Percentiles rank a stretch among this genome's conserved stretches.
phyloP scores from a whole-genome alignment of 2,888 invertebrate genomes.

The Mythimna vitellina region DNA sequence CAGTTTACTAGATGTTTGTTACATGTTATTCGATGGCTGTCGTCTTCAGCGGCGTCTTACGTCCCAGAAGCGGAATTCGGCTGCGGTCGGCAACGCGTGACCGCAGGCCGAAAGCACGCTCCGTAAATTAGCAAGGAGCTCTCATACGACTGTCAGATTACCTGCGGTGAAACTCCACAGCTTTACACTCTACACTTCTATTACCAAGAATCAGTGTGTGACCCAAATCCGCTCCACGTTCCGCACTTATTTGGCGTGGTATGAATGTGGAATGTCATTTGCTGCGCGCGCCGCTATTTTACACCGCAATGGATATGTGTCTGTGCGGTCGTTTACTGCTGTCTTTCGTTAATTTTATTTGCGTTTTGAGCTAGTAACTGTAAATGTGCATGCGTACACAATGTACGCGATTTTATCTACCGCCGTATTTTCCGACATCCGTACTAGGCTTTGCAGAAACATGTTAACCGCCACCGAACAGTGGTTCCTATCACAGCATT shows the following conservation, averaged over 20 bases:
- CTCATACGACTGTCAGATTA: slow-evolving; percentile 81
- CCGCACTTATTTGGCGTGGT: slow-evolving; percentile 81
- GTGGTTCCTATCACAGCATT: slow-evolving; percentile 74
- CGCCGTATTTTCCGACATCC: slow-evolving; percentile 70
- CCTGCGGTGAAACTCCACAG: slow-evolving; percentile 83
- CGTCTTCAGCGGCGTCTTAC: slow-evolving; percentile 46
- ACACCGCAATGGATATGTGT: slow-evolving; percentile 81
- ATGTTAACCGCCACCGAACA: slow-evolving; percentile 72
- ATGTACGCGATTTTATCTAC: slow-evolving; percentile 71
- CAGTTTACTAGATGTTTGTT: not conserved
- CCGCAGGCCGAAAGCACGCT: slow-evolving; percentile 85
- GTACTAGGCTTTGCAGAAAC: slow-evolving; percentile 68
- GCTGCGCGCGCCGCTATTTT: slow-evolving; percentile 80
- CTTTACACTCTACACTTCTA: slow-evolving; percentile 79
- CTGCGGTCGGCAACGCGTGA: slow-evolving; percentile 82
- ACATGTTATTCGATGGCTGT: slow-evolving; percentile 18
- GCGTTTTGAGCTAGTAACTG: slow-evolving; percentile 73
- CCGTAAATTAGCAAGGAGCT: slow-evolving; percentile 85
- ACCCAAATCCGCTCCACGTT: slow-evolving; percentile 82
- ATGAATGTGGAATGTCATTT: slow-evolving; percentile 85
- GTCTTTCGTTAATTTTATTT: slow-evolving; percentile 80
- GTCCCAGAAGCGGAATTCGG: slow-evolving; percentile 81
- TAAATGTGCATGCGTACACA: slow-evolving; percentile 71
- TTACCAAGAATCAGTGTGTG: slow-evolving; percentile 85
- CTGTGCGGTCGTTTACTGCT: slow-evolving; percentile 76